Evolutionary conservation across 1,140 invertebrate genomes (phyloP), one percentile per base, ranked within the genome.

Genomic region (Elymnias hypermnestra): DNA sequence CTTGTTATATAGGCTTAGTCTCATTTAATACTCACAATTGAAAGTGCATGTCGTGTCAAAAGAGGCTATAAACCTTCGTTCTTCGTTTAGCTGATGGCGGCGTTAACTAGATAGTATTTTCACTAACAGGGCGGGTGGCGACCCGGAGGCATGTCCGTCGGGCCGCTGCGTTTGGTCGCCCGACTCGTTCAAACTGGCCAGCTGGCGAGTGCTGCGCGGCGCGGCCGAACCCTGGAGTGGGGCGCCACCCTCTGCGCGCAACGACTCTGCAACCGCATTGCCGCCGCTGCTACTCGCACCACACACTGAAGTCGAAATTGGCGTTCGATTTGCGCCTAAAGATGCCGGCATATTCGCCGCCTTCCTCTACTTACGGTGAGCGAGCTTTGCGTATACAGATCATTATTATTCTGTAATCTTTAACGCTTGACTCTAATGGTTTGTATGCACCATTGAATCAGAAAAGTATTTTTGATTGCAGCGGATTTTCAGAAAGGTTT

Each of bases 301-400:
- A 17, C 46, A n/a, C 21, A 57, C 64, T 0, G 63, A 64, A 23
- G 2, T 72, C 22, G 62, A 66, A 35, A 19, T 74, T 2, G 25
- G 38, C 14, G 35, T 77, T 3, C 53, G 18, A 4, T 76, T 82
- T 58, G 22, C 61, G 38, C 77, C 75, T 7, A 39, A 26, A 5
- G 38, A 31, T 33, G 5, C 46, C 63, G 14, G 48, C 53, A 1
- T 35, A 53, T 63, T 72, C 12, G 39, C 63, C 28, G 49, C 71
- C 2, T 56, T 63, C 17, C 53, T 79, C 0, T 74, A 64, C 39
- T 47, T 79, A 8, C 58, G 72, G 70, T 75, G 4, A 31, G 26
- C 39, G 15, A 28, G 1, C 9, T 29, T 12, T 29, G 8, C n/a
- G n/a, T n/a, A n/a, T n/a, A n/a, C n/a, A n/a, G n/a, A n/a, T n/a